Evolutionary conservation across 2,888 invertebrate genomes (phyloP).

Genomic region (Amblyteles armatorius): DNA sequence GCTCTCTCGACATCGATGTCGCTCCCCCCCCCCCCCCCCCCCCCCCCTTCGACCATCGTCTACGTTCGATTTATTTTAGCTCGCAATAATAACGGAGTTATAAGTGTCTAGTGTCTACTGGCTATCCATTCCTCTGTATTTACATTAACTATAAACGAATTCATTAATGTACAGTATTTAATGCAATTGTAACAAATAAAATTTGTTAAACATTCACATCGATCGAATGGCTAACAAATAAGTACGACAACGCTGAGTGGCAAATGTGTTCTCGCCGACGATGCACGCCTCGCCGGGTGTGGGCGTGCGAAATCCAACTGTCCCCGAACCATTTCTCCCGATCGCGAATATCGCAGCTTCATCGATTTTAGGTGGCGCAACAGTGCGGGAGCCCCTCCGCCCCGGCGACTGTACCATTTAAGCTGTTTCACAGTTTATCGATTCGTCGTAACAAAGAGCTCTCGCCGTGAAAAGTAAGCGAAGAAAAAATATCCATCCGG

Average conservation of each 20-base stretch:
- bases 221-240: conserved; percentile 9
- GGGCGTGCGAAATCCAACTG: background rate
- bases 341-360: conserved; percentile 52
- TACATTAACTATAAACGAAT: conserved; percentile 64
- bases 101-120: conserved; percentile 52
- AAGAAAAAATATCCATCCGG: conserved; percentile 22
- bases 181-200: conserved; percentile 71
- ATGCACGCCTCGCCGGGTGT: background rate
- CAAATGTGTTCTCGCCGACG: background rate
- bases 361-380: conserved; percentile 65
- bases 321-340: conserved; percentile 37
- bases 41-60: background rate
- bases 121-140: conserved; percentile 69
- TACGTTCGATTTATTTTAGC: conserved; percentile 44
- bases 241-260: background rate
- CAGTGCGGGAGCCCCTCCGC: conserved; percentile 26
- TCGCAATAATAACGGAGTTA: conserved; percentile 47
- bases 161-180: conserved; percentile 79
- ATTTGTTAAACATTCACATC: conserved; percentile 54
- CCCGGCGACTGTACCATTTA: conserved; percentile 45
- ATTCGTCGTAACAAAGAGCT: conserved; percentile 17
- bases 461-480: conserved; percentile 49
- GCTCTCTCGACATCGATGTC: conserved; percentile 39
- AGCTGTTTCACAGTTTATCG: conserved; percentile 42
- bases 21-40: background rate